Conservation (phyloP, 2,113 vertebrate species). For the Suncus etruscus region DNA sequence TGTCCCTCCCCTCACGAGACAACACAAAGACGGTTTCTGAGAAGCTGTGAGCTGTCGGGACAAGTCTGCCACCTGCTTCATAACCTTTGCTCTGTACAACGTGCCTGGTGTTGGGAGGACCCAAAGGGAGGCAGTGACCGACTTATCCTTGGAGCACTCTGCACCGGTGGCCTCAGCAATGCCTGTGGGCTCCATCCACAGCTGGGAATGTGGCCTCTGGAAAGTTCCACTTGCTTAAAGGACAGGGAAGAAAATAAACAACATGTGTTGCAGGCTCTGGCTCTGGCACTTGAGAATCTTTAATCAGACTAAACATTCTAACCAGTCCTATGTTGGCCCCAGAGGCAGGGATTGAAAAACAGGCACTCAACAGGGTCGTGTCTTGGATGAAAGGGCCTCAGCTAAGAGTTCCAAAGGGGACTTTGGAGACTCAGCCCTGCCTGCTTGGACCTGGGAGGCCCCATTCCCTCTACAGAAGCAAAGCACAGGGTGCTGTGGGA, state of each 20-base stretch:
- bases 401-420: background rate
- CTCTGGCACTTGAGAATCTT: constrained; percentile 6
- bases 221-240: constrained; percentile 61
- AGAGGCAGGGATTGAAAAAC: background rate
- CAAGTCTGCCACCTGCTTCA: background rate
- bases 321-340: background rate
- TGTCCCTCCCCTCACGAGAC: background rate
- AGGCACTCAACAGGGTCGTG: background rate
- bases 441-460: too few species aligned
- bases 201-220: constrained; percentile 13
- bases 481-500: background rate
- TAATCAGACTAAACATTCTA: background rate
- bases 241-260: constrained; percentile 8
- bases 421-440: background rate
- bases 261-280: background rate
- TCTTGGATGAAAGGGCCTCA: background rate
- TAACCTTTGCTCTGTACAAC: background rate
- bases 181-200: background rate
- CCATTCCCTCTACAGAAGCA: background rate
- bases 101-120: background rate
- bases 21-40: background rate
- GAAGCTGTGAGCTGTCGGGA: constrained; percentile 15
- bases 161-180: background rate
- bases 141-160: background rate
- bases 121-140: background rate